Evolutionary conservation across 1,140 invertebrate genomes (phyloP).

Genomic region (Gryllus bimaculatus): DNA sequence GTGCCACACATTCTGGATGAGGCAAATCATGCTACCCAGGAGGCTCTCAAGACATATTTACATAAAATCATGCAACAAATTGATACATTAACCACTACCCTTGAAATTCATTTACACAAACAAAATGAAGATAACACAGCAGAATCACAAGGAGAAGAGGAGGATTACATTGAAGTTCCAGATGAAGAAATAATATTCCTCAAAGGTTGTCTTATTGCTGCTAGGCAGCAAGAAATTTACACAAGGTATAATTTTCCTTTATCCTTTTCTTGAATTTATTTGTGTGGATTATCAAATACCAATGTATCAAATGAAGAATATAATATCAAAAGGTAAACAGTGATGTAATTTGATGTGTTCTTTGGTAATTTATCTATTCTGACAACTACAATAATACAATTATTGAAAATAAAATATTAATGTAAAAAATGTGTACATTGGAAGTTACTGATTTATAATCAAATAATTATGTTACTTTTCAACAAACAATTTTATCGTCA

Average conservation of each 20-base stretch:
- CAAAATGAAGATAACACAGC: conserved; percentile 33
- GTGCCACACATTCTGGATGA: conserved; percentile 50
- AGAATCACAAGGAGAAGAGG: conserved; percentile 27
- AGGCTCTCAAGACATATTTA: conserved; percentile 41
- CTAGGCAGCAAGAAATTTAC: conserved; percentile 51
- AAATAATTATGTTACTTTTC: too few species aligned
- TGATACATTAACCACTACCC: conserved; percentile 46
- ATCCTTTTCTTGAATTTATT: not conserved
- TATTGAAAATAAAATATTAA: too few species aligned
- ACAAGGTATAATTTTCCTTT: conserved; percentile 22
- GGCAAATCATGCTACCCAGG: conserved; percentile 40
- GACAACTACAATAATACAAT: too few species aligned
- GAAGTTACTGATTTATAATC: too few species aligned
- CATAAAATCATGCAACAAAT: conserved; percentile 48
- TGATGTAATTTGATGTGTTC: too few species aligned
- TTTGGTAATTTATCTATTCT: too few species aligned
- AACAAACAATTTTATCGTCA: too few species aligned
- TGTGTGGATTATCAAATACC: too few species aligned
- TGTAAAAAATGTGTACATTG: too few species aligned
- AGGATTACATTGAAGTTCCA: conserved; percentile 8
- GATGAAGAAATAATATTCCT: not conserved
- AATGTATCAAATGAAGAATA: too few species aligned
- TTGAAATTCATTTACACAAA: conserved; percentile 31
- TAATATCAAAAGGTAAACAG: too few species aligned
- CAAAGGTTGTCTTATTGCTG: conserved; percentile 34